Base-by-base conservation (phyloP, 2,888 invertebrate genomes). In the Stenurella melanura region DNA sequence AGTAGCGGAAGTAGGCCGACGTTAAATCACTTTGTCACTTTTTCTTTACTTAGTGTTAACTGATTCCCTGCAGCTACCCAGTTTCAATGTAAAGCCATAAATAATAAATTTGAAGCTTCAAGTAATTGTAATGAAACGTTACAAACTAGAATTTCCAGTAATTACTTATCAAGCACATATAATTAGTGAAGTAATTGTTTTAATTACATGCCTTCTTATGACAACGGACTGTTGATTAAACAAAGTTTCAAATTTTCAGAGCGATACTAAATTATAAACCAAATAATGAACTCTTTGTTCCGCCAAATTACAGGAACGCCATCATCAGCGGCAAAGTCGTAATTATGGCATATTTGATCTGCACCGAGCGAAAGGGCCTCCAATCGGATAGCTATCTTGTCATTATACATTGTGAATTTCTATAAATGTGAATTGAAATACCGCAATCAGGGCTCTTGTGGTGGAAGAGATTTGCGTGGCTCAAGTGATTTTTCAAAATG, bases 391-490 rank as follows among this genome's bases (percentile, higher is more conserved):
- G 86, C 87, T 86, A 87, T 88, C 88, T 86, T 87, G 88, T 89
- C 88, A 88, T 89, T 88, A 88, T 86, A 84, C 84, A 87, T 87
- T 88, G 87, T 86, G 86, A 87, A 86, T 86, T 85, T 83, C 85
- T 82, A 83, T 81, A 86, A 86, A 87, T 86, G 85, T 84, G 87
- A 83, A 87, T 87, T 88, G 87, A 88, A 89, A 87, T 85, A 84
- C 88, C 87, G 88, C 89, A 89, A 89, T 89, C 88, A 89, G 86
- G 82, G 82, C 85, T 82, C 86, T 87, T 87, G 87, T 88, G 84
- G 83, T 73, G 66, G 79, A 75, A 74, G 73, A 72, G 77, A 78
- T 76, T 77, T 72, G 81, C 76, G 81, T 83, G 80, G 88, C 83
- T 79, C 87, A 87, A 83, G 78, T 83, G 82, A 83, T 86, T 87